Evolutionary conservation across 2,888 invertebrate species (phyloP), one percentile per base, ranked within the genome.

Genomic region (Drosophila mayaguana): DNA sequence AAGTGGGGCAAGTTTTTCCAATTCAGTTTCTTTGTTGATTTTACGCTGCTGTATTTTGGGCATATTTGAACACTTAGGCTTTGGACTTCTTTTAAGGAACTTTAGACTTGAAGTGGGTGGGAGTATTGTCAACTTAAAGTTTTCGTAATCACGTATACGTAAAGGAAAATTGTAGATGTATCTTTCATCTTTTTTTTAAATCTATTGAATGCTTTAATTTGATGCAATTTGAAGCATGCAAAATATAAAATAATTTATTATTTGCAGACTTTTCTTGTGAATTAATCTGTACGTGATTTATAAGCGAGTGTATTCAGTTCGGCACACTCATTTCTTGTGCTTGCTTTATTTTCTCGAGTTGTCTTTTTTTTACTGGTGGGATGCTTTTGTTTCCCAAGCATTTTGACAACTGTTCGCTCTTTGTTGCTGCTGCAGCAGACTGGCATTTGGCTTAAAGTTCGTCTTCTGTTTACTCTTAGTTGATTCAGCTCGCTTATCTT

Each of bases 391-490:
- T 66, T 34, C 50, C 48, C 38, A 56, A 64, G 38, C 63, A 28
- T 80, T 75, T 81, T 88, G 82, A 84, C 85, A 85, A 85, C 64
- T 71, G 72, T 57, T 72, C 45, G 53, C 42, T 71, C 54, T 38
- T 54, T 69, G 56, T 57, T 65, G 65, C 65, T 72, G 78, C 48
- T 74, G 80, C 59, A 70, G 70, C 76, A 83, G 81, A 50, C 70
- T 84, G 73, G 83, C 72, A 73, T 69, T 75, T 83, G 83, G 81
- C 80, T 83, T 88, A 75, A 83, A 83, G 83, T 88, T 83, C 63
- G 70, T 50, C 64, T 59, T 55, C 57, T 53, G 63, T 55, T 62
- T 56, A 56, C 50, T 63, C 72, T 67, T 9, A 42, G 46, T 64
- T 67, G 63, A 42, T 59, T 56, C 20, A 22, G 22, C 34, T 18